A percentile compares a stretch with the other conserved stretches of the same genome.
Evolutionary conservation across 2,888 invertebrate genomes (phyloP).

Genomic region (Xestoiulus laeticollis): DNA sequence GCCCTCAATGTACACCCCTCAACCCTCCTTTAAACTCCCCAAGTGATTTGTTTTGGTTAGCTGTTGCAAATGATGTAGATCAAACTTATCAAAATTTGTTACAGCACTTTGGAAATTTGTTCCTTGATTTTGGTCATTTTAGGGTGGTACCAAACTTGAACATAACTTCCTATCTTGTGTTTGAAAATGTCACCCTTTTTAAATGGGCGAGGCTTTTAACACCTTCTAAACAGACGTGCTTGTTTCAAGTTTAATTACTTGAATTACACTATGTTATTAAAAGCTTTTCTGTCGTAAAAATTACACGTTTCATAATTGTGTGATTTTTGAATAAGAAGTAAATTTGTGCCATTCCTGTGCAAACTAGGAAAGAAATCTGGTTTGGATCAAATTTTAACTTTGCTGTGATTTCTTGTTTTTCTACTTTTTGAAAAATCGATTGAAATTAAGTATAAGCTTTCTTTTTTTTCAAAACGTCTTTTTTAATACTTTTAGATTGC

Average conservation of each 20-base stretch:
- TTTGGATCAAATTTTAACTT: background rate
- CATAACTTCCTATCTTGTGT: background rate
- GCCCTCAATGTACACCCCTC: slow-evolving; percentile 23
- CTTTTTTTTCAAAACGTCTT: no score
- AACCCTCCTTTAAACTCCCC: background rate
- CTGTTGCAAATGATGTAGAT: background rate
- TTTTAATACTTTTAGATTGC: no score
- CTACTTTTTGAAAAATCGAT: no score
- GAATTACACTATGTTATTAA: background rate
- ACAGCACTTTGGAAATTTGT: background rate
- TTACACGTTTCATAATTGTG: background rate
- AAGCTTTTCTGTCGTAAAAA: background rate
- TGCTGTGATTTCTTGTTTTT: background rate
- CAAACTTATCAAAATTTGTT: background rate
- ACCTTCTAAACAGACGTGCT: background rate
- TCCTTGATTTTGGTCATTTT: background rate
- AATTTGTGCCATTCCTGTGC: no score
- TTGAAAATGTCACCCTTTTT: background rate
- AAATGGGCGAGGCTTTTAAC: background rate
- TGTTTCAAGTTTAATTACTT: background rate
- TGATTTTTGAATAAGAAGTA: background rate
- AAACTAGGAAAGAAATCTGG: background rate
- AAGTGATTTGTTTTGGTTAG: background rate
- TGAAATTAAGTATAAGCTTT: no score
- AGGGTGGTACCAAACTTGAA: background rate